phyloP scores from a whole-genome alignment of 92 coral and sea anemone species.

The Heteractis magnifica region DNA sequence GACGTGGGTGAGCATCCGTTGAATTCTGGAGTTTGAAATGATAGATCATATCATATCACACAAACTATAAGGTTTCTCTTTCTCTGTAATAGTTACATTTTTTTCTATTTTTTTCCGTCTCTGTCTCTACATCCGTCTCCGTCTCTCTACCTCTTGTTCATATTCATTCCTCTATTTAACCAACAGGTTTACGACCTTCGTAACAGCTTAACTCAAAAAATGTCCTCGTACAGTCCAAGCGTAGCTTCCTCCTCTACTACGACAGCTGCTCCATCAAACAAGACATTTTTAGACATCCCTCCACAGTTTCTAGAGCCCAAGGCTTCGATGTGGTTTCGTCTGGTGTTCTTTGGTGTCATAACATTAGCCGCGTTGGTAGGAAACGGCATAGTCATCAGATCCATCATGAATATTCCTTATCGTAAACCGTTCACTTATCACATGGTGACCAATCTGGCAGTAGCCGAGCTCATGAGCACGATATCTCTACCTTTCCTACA shows the following conservation, averaged over 20 bases:
- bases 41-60: too few species aligned
- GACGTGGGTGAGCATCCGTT: too few species aligned
- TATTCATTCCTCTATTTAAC: neutral
- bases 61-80: too few species aligned
- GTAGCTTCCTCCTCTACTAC: neutral
- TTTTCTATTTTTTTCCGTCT: too few species aligned
- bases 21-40: too few species aligned
- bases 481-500: constrained; percentile 38
- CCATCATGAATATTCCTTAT: constrained; percentile 32
- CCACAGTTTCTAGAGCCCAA: constrained; percentile 32
- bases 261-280: neutral
- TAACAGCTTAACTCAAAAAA: neutral
- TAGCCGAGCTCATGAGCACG: constrained; percentile 47
- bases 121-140: too few species aligned
- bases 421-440: constrained; percentile 53
- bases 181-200: neutral
- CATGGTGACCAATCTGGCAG: constrained; percentile 53
- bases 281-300: constrained; percentile 17
- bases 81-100: too few species aligned
- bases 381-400: constrained; percentile 45
- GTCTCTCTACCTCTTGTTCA: too few species aligned
- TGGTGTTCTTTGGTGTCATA: constrained; percentile 32
- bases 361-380: constrained; percentile 50
- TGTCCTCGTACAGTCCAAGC: neutral
- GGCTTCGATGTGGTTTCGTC: constrained; percentile 23